Base-by-base conservation (phyloP, 1,140 invertebrate genomes). In the Neodiprion virginianus region DNA sequence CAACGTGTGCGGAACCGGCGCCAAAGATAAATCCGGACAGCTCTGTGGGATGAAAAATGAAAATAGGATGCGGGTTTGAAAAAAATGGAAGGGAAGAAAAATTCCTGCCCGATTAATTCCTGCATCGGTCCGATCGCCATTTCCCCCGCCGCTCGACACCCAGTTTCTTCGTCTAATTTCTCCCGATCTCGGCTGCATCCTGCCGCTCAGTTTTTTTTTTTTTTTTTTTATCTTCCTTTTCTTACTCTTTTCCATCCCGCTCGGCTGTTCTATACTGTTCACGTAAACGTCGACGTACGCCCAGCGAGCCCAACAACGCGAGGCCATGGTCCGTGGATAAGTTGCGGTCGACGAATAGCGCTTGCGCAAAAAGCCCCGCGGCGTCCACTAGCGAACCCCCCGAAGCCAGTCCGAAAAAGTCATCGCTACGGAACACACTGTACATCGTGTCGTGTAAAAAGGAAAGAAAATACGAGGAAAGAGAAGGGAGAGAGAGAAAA, bases 391-490 rank as follows among this genome's bases (percentile, higher is more conserved):
- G 53, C 53, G n/a, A 61, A 61, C 53, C 53, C 50, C 8, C 28
- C 28, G 53, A 61, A 61, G 53, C 53, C 53, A 61, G 53, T 61
- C 53, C 53, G 53, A 61, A 61, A 61, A 61, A 61, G 53, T 61
- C 53, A 61, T 61, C 53, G 53, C 53, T 14, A 61, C 53, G 11
- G 53, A 61, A 61, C 53, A 61, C 53, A 61, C 53, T 61, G 53
- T 61, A 61, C 53, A 14, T 61, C n/a, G 53, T 61, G 53, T 61
- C n/a, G 11, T 14, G 53, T 61, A 61, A 61, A 61, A 61, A 61
- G 17, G 17, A 14, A 69, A 69, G 17, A 65, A 65, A 5, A 65
- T 14, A 65, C 2, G 17, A 65, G 61, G 61, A 65, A 14, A 65
- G 17, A 65, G 61, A 65, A 14, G 17, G 61, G 12, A 21, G 17